phyloP scores from a whole-genome alignment of 2,888 invertebrate species.

The Branchipolynoe longqiensis region DNA sequence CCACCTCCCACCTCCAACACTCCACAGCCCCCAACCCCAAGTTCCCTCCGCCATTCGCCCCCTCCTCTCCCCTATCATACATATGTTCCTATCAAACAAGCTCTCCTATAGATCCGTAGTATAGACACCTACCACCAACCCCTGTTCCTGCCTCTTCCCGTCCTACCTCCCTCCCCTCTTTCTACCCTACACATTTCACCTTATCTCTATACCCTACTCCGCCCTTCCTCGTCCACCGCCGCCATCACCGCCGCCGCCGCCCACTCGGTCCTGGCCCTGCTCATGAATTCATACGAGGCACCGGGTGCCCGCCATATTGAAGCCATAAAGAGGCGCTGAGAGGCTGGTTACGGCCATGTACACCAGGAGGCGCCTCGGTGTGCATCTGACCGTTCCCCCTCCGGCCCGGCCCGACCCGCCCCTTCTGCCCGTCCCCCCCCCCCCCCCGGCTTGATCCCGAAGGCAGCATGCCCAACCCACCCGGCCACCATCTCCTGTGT shows the following conservation, averaged over 20 bases:
- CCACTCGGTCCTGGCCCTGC: slow-evolving; percentile 3
- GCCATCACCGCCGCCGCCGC: background rate
- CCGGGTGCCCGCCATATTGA: slow-evolving; percentile 25
- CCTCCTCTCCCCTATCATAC: too few species aligned
- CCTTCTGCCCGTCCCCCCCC: too few species aligned
- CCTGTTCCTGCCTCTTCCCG: background rate
- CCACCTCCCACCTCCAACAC: too few species aligned
- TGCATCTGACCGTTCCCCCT: background rate
- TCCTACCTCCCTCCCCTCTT: background rate
- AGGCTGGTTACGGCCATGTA: slow-evolving; percentile 27
- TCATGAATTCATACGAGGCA: slow-evolving; percentile 49
- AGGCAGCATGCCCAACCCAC: background rate
- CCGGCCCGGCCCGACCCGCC: background rate
- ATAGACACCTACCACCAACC: too few species aligned
- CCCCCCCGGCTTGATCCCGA: background rate
- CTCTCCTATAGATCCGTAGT: too few species aligned
- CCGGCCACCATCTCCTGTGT: background rate
- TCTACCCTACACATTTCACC: too few species aligned
- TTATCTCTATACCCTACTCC: too few species aligned
- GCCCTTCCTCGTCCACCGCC: background rate
- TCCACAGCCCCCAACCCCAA: too few species aligned
- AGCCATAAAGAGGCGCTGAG: slow-evolving; percentile 18
- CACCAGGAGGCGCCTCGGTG: slow-evolving; percentile 9
- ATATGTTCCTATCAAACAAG: too few species aligned
- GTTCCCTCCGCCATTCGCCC: too few species aligned